Conservation (phyloP, 2,888 invertebrate species). For the Pandemis heparana region DNA sequence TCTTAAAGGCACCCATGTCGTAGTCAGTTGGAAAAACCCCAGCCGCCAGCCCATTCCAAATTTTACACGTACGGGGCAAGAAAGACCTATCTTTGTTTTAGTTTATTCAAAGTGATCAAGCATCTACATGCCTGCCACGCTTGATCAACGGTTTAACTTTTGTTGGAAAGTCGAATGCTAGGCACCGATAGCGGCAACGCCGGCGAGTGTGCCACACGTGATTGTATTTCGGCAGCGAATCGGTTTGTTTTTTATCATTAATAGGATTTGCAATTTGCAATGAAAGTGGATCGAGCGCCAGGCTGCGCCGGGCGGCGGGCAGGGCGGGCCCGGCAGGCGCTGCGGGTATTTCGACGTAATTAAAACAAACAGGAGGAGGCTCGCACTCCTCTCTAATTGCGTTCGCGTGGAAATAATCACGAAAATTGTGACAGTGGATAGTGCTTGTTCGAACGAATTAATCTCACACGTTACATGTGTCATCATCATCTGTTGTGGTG, state of each 20-base stretch:
- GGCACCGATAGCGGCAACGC: conserved; percentile 11
- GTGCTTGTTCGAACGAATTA: conserved; percentile 54
- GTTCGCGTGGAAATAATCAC: conserved; percentile 82
- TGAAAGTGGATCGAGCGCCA: conserved; percentile 65
- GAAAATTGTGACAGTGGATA: conserved; percentile 68
- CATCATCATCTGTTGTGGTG: neutral
- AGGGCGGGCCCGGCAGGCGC: conserved; percentile 58
- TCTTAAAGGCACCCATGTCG: too few relatives aligned
- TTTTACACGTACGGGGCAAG: too few relatives aligned
- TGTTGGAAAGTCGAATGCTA: neutral
- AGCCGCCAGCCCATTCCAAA: too few relatives aligned
- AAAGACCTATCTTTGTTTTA: too few relatives aligned
- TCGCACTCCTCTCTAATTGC: conserved; percentile 83
- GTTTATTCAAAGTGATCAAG: too few relatives aligned
- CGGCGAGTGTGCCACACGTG: conserved; percentile 15
- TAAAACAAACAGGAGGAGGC: conserved; percentile 83
- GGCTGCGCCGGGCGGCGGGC: conserved; percentile 46
- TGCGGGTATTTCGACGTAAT: conserved; percentile 79
- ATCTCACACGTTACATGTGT: conserved; percentile 42
- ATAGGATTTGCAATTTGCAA: conserved; percentile 76
- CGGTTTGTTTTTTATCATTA: conserved; percentile 71
- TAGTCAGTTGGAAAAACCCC: too few relatives aligned
- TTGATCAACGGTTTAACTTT: neutral
- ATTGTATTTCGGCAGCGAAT: conserved; percentile 53
- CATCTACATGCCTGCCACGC: neutral